phyloP scores from a whole-genome alignment of 2,888 invertebrate genomes.

The Leptinotarsa peninsularis region DNA sequence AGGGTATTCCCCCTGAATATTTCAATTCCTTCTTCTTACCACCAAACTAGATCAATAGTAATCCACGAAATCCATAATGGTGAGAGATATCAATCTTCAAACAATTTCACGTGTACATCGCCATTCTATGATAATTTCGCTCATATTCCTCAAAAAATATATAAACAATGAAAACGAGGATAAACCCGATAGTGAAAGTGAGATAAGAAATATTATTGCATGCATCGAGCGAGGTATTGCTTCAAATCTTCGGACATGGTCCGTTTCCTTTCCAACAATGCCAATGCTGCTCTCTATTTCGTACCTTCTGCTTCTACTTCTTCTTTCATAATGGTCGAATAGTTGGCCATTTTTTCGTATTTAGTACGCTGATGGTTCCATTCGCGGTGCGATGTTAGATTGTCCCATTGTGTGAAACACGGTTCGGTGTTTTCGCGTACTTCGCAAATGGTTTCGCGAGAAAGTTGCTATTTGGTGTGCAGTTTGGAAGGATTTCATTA shows the following conservation, averaged over 20 bases:
- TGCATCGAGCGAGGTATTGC: constrained; percentile 56
- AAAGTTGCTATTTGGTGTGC: constrained; percentile 4
- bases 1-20: no score
- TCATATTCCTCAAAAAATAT: constrained; percentile 27
- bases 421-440: background rate
- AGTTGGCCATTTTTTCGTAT: constrained; percentile 19
- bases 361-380: constrained; percentile 12
- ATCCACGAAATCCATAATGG: background rate
- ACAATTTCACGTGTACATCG: background rate
- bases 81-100: background rate
- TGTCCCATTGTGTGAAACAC: constrained; percentile 7
- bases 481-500: background rate
- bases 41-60: constrained; percentile 2
- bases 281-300: constrained; percentile 60
- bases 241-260: constrained; percentile 62
- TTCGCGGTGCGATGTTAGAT: background rate
- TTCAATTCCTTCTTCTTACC: no score
- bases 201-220: constrained; percentile 63
- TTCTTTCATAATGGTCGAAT: constrained; percentile 21
- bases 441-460: constrained; percentile 15
- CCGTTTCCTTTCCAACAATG: constrained; percentile 65
- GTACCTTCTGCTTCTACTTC: constrained; percentile 46
- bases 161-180: constrained; percentile 52
- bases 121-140: constrained; percentile 22
- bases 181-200: constrained; percentile 66